Conservation (phyloP, 2,888 invertebrate species). For the Lepidocyrtinus sp. region DNA sequence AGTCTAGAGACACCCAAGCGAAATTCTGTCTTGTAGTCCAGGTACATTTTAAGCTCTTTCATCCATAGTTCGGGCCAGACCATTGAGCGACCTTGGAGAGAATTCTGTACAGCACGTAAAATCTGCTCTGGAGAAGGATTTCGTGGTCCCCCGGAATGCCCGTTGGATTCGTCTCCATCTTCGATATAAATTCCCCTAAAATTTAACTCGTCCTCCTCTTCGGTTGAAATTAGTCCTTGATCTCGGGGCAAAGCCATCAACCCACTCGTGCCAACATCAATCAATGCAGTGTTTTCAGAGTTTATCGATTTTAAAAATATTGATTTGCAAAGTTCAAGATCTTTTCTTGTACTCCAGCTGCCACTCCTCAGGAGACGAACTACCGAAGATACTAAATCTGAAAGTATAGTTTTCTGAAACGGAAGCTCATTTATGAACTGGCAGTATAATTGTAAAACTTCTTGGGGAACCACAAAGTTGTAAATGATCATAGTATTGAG, state of each 20-base stretch:
- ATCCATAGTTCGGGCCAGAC: neutral
- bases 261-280: neutral
- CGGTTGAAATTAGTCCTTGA: neutral
- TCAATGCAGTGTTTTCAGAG: neutral
- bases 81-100: too few species aligned
- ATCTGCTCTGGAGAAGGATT: neutral
- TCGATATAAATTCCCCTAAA: too few species aligned
- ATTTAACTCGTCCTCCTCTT: neutral
- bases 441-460: neutral
- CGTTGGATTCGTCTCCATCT: too few species aligned
- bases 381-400: conserved; percentile 7
- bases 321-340: neutral
- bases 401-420: neutral
- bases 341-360: neutral
- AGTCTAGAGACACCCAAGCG: neutral
- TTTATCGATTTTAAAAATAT: too few species aligned
- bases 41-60: neutral
- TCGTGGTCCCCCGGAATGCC: too few species aligned
- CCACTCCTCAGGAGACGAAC: neutral
- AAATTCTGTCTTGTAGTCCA: neutral
- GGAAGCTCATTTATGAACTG: too few species aligned
- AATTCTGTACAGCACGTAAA: too few species aligned
- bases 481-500: conserved; percentile 7
- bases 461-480: neutral
- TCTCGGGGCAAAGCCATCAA: neutral